These are phyloP conservation scores for Bergia sp. DNA, from an alignment of 92 coral and sea anemone species.

Conservation along the genomic window DNA sequence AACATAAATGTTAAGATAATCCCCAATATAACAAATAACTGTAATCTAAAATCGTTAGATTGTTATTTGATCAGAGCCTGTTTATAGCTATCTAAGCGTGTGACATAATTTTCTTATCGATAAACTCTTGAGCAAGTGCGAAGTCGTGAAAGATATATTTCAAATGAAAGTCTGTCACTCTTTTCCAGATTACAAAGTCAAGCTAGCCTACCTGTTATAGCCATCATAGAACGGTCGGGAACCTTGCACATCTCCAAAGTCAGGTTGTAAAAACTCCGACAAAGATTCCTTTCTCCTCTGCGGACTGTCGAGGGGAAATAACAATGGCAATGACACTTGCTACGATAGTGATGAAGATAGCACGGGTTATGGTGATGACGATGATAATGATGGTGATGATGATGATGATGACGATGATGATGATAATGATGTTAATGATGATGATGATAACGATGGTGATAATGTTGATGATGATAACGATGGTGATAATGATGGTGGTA, in stretches of 20 bases:
- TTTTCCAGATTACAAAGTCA: background rate
- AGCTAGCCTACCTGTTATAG: constrained; percentile 71
- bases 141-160: background rate
- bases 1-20: too few species aligned
- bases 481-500: too few species aligned
- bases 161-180: background rate
- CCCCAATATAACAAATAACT: too few species aligned
- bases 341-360: too few species aligned
- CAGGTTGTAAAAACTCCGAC: constrained; percentile 95
- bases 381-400: too few species aligned
- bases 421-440: too few species aligned
- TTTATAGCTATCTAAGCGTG: background rate
- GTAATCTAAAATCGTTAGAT: background rate
- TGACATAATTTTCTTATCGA: background rate
- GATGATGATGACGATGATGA: too few species aligned
- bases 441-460: too few species aligned
- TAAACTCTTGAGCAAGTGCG: background rate
- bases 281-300: constrained; percentile 84
- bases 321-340: too few species aligned
- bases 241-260: constrained; percentile 80
- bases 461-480: background rate
- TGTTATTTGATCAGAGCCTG: background rate
- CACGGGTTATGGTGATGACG: too few species aligned
- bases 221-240: constrained; percentile 88
- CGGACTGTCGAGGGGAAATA: constrained; percentile 57